These are phyloP conservation scores for Aporrectodea caliginosa DNA, from an alignment of 1,140 invertebrate genomes.

Conservation along the genomic window DNA sequence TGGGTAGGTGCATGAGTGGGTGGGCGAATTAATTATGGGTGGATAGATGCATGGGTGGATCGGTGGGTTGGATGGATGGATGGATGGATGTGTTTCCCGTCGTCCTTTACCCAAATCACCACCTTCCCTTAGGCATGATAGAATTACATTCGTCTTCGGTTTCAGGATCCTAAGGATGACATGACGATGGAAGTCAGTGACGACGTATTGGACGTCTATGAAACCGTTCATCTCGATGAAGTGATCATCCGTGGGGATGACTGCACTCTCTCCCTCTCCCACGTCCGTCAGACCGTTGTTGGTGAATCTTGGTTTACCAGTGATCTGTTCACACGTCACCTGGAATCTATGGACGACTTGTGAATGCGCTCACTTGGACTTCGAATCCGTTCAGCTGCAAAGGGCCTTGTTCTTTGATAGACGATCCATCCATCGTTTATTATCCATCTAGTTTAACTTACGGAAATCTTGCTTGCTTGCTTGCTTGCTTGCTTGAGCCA, in stretches of 20 bases:
- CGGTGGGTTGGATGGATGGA: no score
- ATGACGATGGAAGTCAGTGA: slow-evolving; percentile 69
- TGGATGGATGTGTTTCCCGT: no score
- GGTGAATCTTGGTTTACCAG: slow-evolving; percentile 56
- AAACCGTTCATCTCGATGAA: slow-evolving; percentile 70
- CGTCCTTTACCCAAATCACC: no score
- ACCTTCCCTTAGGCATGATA: no score
- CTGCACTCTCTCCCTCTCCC: slow-evolving; percentile 69
- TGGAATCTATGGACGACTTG: slow-evolving; percentile 64
- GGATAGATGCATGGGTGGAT: no score
- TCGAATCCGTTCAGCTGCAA: slow-evolving; percentile 67
- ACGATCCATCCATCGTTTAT: slow-evolving; percentile 66
- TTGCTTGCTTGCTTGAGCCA: no score
- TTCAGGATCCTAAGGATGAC: slow-evolving; percentile 55
- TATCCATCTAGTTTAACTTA: no score
- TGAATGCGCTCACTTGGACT: slow-evolving; percentile 59
- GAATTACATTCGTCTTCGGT: slow-evolving; percentile 42
- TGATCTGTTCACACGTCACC: slow-evolving; percentile 59
- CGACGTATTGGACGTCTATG: slow-evolving; percentile 72
- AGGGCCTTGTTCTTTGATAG: slow-evolving; percentile 67
- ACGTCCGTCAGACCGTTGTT: slow-evolving; percentile 67
- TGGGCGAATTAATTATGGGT: no score
- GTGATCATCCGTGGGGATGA: slow-evolving; percentile 64
- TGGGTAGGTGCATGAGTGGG: no score
- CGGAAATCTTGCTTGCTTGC: no score